These are phyloP conservation scores for Luffia ferchaultella DNA, from an alignment of 2,888 invertebrate genomes.

Conservation along the genomic window DNA sequence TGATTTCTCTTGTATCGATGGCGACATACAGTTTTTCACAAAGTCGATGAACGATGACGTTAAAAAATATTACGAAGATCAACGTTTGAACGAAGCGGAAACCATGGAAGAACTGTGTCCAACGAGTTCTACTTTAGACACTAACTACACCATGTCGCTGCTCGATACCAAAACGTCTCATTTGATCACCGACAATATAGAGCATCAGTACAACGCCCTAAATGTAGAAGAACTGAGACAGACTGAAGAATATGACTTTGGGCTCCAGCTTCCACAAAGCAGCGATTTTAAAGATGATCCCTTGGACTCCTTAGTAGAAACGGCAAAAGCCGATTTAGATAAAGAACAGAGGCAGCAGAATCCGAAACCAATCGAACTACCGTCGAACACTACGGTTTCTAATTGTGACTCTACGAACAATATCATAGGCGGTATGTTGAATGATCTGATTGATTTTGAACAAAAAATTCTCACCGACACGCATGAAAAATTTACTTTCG, in stretches of 20 bases:
- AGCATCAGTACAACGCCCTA: slow-evolving; percentile 37
- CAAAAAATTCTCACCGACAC: too few relatives aligned
- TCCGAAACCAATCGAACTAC: too few relatives aligned
- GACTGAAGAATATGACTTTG: slow-evolving; percentile 52
- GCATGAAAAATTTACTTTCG: too few relatives aligned
- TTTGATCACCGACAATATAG: slow-evolving; percentile 32
- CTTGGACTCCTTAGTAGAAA: slow-evolving; percentile 47
- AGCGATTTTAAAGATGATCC: slow-evolving; percentile 47
- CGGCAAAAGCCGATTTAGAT: slow-evolving; percentile 28
- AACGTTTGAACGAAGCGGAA: slow-evolving; percentile 39
- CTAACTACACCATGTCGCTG: slow-evolving; percentile 47
- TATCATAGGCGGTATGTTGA: too few relatives aligned
- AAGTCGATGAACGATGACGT: slow-evolving; percentile 59
- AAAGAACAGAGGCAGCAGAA: neutral
- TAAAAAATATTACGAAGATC: slow-evolving; percentile 54
- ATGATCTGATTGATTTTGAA: too few relatives aligned
- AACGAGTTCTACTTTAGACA: slow-evolving; percentile 40
- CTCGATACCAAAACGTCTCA: slow-evolving; percentile 42
- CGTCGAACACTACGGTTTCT: too few relatives aligned
- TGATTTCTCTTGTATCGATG: slow-evolving; percentile 54
- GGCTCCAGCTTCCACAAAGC: slow-evolving; percentile 39
- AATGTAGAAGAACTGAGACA: slow-evolving; percentile 43
- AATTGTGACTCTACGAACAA: too few relatives aligned
- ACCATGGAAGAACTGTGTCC: slow-evolving; percentile 49
- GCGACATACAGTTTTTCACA: slow-evolving; percentile 56